These are phyloP conservation scores for Coleophora flavipennella DNA, from an alignment of 2,888 invertebrate genomes.

Conservation along the genomic window DNA sequence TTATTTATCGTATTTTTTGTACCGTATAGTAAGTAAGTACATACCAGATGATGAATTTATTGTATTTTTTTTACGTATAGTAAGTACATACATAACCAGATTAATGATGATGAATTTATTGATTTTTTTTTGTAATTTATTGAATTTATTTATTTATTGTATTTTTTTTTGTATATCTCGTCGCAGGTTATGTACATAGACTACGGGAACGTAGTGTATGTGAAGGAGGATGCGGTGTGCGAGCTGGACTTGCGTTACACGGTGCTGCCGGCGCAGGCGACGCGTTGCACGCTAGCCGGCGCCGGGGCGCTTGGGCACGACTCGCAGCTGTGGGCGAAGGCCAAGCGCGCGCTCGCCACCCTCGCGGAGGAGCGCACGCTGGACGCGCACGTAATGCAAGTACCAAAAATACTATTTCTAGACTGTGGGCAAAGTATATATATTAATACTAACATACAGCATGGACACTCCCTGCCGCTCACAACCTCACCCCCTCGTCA, in stretches of 20 bases:
- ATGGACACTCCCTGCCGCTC: no score
- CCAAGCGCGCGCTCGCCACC: slow-evolving; percentile 24
- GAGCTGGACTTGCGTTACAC: slow-evolving; percentile 66
- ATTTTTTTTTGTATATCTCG: no score
- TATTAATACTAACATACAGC: no score
- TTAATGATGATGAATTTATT: neutral
- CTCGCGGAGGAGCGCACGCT: slow-evolving; percentile 27
- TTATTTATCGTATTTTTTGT: no score
- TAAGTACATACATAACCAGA: no score
- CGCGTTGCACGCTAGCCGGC: slow-evolving; percentile 62
- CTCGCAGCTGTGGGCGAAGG: slow-evolving; percentile 34
- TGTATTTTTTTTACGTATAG: neutral
- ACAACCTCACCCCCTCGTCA: no score
- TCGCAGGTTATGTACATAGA: slow-evolving; percentile 76
- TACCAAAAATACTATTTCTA: slow-evolving; percentile 7
- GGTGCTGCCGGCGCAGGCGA: slow-evolving; percentile 70
- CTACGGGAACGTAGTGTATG: slow-evolving; percentile 76
- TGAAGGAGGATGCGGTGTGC: slow-evolving; percentile 66
- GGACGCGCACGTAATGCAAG: slow-evolving; percentile 43
- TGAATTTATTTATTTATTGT: no score
- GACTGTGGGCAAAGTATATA: no score
- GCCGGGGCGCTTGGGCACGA: slow-evolving; percentile 34
- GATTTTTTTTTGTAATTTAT: no score
- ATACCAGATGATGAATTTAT: no score
- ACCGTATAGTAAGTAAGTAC: no score